Evolutionary conservation across 2,797 vertebrate genomes (phyloP), one percentile per base, ranked within the genome.

Genomic region (Anas acuta): DNA sequence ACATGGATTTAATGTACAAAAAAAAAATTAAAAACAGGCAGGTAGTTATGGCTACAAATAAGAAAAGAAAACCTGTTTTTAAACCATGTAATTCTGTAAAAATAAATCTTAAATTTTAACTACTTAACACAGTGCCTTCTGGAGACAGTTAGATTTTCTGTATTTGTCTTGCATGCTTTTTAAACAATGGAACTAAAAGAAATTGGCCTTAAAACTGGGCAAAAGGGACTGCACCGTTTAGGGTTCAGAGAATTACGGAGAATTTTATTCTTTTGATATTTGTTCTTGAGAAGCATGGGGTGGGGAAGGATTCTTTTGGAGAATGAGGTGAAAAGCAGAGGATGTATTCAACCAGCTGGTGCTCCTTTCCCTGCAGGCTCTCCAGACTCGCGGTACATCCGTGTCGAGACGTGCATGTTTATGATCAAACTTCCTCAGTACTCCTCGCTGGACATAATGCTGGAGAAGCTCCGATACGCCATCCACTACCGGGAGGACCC

Each of bases 351-450:
- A 3, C 18, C 18, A 7, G 2, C 20, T 32, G 67, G 25, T 2
- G 6, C 41, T 37, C 41, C 54, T 39, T 57, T 39, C 49, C 66
- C 8, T 0, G 1, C 95, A 99, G 99, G 99, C 61, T 99, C 99
- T 62, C 98, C 99, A 1, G 99, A 99, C 94, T 98, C 98, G 0
- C 98, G 99, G 70, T 99, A 99, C 97, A 99, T 99, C 95, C 98
- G 99, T 0, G 99, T 99, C 71, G 99, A 99, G 97, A 99, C 99
- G 41, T 99, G 99, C 94, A 99, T 99, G 99, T 99, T 99, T 96
- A 99, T 99, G 99, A 98, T 99, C 96, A 99, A 99, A 90, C 99
- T 99, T 26, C 99, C 99, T 4, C 99, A 99, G 98, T 99, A 99
- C 93, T 99, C 99, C 39, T 99, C 99, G 4, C 96, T 99, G 94